Base-by-base conservation (phyloP, 2,888 invertebrate genomes). In the Resseliella maxima region DNA sequence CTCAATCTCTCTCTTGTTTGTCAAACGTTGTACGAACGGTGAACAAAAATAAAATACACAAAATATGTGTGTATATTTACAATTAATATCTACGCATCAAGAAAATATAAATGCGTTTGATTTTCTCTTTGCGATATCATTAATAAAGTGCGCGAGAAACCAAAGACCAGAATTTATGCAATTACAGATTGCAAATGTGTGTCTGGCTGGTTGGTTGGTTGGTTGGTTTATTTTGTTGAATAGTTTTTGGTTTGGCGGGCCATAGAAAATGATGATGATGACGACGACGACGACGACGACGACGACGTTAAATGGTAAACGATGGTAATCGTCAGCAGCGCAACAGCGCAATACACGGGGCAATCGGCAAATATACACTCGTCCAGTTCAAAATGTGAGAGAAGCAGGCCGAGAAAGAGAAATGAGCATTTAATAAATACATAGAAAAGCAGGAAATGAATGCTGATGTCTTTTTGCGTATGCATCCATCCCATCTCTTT, bases 21-120 rank as follows among this genome's bases (percentile, higher is more conserved):
- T 8, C 12, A 41, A 5, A 18, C 46, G 18, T 18, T 15, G 8
- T 50, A 18, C 18, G 18, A 15, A 15, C 12, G 12, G 8, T 18
- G 46, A 2, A 18, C 46, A 50, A 8, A 50, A 50, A 50, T 2
- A 8, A 18, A 50, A 50, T 2, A 35, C 31, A 18, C 72, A 15
- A 72, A 72, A 72, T 72, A 27, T 72, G 10, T 31, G 41, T 5
- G 31, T 72, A 72, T 72, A 72, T 72, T 72, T 72, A 72, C 72
- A 72, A 72, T 72, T 72, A 72, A 72, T 72, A 72, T 72, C 72
- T 31, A 72, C 72, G 72, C 72, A 85, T 85, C 45, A 85, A 85
- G 45, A 85, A 85, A 85, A 46, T 50, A 85, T 45, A 85, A 85
- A 85, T 85, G 27, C 85, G 45, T 85, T 85, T 85, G 83, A 85